Conservation (phyloP, 2,888 invertebrate species). For the Megaustenia siamemsis region DNA sequence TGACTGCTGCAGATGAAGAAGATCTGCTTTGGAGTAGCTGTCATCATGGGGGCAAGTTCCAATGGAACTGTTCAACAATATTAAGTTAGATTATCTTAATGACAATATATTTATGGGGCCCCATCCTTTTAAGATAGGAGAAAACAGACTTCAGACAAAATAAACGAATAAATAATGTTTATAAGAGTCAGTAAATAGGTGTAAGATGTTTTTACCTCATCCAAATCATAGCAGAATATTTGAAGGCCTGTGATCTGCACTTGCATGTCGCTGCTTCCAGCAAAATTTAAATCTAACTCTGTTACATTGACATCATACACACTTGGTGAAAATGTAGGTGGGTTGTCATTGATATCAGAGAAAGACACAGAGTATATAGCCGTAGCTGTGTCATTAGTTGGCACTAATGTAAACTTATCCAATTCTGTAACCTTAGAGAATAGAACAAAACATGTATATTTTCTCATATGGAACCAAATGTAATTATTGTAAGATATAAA, state of each 20-base stretch:
- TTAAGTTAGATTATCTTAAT: neutral
- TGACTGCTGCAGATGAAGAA: too few species aligned
- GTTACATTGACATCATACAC: conserved; percentile 47
- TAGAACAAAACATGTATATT: neutral
- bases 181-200: too few species aligned
- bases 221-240: conserved; percentile 45
- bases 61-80: neutral
- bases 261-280: neutral
- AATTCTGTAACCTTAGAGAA: conserved; percentile 44
- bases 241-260: conserved; percentile 49
- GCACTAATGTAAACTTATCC: neutral
- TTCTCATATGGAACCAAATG: too few species aligned
- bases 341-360: conserved; percentile 56
- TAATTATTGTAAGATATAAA: too few species aligned
- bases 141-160: too few species aligned
- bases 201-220: conserved; percentile 41
- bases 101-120: too few species aligned
- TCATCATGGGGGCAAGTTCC: neutral
- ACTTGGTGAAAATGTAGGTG: conserved; percentile 39
- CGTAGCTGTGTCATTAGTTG: conserved; percentile 30
- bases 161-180: too few species aligned
- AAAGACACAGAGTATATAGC: conserved; percentile 38
- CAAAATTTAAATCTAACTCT: conserved; percentile 20
- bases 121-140: too few species aligned
- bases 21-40: too few species aligned